Conservation (phyloP, 2,888 invertebrate genomes). For the Spisula solida region DNA sequence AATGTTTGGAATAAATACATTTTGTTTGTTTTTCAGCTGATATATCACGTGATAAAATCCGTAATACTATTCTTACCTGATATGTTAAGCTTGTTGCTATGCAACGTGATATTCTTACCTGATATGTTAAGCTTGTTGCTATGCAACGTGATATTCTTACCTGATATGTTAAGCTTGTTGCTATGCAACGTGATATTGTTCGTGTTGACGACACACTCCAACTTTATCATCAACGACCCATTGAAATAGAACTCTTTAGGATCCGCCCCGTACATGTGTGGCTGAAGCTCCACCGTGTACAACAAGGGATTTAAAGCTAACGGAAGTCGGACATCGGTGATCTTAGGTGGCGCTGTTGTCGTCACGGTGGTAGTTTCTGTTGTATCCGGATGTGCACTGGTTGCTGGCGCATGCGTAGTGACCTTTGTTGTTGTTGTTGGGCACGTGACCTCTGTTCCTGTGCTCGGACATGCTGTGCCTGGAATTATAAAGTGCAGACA, state of each 20-base stretch:
- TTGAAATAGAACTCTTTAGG: constrained; percentile 79
- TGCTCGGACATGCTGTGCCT: constrained; percentile 61
- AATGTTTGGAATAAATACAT: too few relatives aligned
- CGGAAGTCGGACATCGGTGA: constrained; percentile 80
- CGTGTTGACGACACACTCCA: constrained; percentile 71
- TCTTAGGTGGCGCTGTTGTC: constrained; percentile 59
- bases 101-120: too few relatives aligned
- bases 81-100: too few relatives aligned
- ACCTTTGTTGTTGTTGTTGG: constrained; percentile 28
- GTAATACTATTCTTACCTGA: too few relatives aligned
- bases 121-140: too few relatives aligned
- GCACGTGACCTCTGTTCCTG: constrained; percentile 41
- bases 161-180: constrained; percentile 77
- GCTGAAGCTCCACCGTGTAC: constrained; percentile 82
- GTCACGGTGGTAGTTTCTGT: constrained; percentile 11
- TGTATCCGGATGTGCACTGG: constrained; percentile 23
- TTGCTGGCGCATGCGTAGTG: constrained; percentile 24
- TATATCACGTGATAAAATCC: too few relatives aligned
- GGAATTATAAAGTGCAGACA: not conserved
- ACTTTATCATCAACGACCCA: constrained; percentile 75
- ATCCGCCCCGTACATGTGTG: constrained; percentile 79
- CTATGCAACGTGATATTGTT: constrained; percentile 77
- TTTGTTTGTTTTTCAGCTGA: too few relatives aligned
- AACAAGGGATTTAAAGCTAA: constrained; percentile 76
- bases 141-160: constrained; percentile 69